A percentile compares a stretch with the other conserved stretches of the same genome.
Conservation (phyloP, 1,140 invertebrate genomes). For the Holcopasites calliopsidis region DNA sequence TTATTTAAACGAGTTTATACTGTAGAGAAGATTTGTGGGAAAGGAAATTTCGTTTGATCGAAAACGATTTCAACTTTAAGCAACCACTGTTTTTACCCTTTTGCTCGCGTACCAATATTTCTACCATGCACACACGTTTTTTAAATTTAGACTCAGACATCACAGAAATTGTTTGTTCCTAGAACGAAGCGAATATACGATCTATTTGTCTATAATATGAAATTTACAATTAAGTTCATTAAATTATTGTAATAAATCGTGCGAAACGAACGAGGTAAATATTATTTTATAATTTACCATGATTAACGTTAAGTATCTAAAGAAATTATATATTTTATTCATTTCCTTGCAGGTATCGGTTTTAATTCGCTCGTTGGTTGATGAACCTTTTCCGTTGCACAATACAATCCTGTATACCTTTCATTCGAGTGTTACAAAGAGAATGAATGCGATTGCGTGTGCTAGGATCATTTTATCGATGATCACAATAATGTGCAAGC, state of each 20-base stretch:
- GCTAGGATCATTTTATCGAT: background rate
- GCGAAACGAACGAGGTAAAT: conserved; percentile 7
- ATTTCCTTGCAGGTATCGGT: background rate
- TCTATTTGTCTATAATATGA: conserved; percentile 19
- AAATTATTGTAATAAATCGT: conserved; percentile 42
- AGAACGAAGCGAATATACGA: background rate
- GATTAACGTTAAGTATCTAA: no score
- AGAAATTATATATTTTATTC: background rate
- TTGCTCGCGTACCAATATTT: background rate
- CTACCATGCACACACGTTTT: background rate
- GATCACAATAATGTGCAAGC: background rate
- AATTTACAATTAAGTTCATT: conserved; percentile 30
- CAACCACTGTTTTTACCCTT: background rate
- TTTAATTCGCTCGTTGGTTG: no score
- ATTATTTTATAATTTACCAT: background rate
- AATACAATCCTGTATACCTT: no score
- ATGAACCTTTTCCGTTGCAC: no score
- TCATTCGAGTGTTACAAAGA: background rate
- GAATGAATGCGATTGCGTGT: no score
- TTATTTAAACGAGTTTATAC: no score
- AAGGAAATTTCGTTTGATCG: no score
- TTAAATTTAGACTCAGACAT: background rate
- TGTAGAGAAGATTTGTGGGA: no score
- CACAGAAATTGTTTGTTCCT: conserved; percentile 3
- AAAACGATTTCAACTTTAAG: no score